These are phyloP conservation scores for Nothocercus julius DNA, from an alignment of 2,113 vertebrate species.

Conservation along the genomic window DNA sequence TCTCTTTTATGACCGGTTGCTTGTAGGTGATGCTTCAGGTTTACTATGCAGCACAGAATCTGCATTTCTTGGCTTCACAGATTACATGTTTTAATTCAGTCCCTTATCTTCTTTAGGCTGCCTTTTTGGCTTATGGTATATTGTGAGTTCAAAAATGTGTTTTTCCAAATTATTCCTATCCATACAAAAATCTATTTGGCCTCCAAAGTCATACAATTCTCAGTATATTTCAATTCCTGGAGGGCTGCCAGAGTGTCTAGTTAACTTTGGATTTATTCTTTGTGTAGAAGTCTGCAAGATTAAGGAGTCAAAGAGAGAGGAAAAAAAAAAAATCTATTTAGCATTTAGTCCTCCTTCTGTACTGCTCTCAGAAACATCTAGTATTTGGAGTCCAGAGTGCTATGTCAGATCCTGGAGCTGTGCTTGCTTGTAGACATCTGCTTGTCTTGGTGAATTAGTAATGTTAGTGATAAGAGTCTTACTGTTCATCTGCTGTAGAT, in stretches of 20 bases:
- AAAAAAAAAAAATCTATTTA: background rate
- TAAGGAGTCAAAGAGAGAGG: constrained; percentile 31
- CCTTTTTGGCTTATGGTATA: constrained; percentile 50
- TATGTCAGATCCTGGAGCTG: background rate
- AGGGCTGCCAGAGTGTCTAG: constrained; percentile 25
- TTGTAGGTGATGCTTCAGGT: background rate
- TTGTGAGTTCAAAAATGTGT: constrained; percentile 34
- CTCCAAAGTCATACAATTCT: constrained; percentile 35
- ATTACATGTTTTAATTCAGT: constrained; percentile 38
- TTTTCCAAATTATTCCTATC: constrained; percentile 52
- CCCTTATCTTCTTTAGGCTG: constrained; percentile 38
- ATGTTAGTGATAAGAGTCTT: background rate
- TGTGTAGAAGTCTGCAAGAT: constrained; percentile 15
- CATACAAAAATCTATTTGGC: constrained; percentile 45
- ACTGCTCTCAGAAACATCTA: constrained; percentile 19
- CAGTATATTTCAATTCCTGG: constrained; percentile 32
- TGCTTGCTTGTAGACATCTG: background rate
- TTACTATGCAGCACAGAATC: constrained; percentile 8
- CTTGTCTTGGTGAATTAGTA: background rate
- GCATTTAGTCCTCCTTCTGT: background rate
- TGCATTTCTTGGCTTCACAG: constrained; percentile 15
- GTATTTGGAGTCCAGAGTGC: constrained; percentile 27
- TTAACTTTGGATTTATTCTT: constrained; percentile 59
- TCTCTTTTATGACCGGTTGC: constrained; percentile 38
- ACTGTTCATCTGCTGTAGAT: background rate